Evolutionary conservation across 2,888 invertebrate genomes (phyloP).

Genomic region (Lamellibrachia columna): DNA sequence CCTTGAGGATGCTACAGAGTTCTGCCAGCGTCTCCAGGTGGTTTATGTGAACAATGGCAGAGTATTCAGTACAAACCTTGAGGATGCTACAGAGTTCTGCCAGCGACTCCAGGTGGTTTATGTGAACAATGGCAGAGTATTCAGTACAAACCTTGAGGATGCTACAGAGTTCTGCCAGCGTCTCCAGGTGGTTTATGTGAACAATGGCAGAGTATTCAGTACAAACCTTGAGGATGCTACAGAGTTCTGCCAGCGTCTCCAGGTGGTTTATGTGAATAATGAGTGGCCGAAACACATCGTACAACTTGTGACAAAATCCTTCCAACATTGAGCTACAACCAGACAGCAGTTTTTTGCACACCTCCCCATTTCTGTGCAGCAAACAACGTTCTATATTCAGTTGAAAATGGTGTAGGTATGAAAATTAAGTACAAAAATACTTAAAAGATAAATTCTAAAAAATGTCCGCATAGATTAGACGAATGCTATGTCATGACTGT

Average conservation of each 20-base stretch:
- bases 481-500: too few relatives aligned
- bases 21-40: slow-evolving; percentile 97
- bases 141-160: slow-evolving; percentile 72
- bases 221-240: slow-evolving; percentile 81
- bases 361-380: too few relatives aligned
- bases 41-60: slow-evolving; percentile 72
- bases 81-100: slow-evolving; percentile 95
- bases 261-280: slow-evolving; percentile 96
- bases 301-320: slow-evolving; percentile 84
- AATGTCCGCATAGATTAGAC: too few relatives aligned
- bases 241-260: slow-evolving; percentile 96
- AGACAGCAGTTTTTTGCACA: too few relatives aligned
- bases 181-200: slow-evolving; percentile 92
- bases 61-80: slow-evolving; percentile 43
- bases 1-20: slow-evolving; percentile 85
- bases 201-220: neutral
- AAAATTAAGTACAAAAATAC: neutral
- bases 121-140: slow-evolving; percentile 58
- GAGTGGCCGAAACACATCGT: slow-evolving; percentile 90
- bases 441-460: too few relatives aligned
- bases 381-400: neutral
- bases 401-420: neutral
- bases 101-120: slow-evolving; percentile 95
- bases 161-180: slow-evolving; percentile 93
- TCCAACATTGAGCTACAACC: slow-evolving; percentile 74